Percentiles rank a stretch among this genome's conserved stretches.
phyloP scores from a whole-genome alignment of 1,140 invertebrate species.

The Conus ventricosus region DNA sequence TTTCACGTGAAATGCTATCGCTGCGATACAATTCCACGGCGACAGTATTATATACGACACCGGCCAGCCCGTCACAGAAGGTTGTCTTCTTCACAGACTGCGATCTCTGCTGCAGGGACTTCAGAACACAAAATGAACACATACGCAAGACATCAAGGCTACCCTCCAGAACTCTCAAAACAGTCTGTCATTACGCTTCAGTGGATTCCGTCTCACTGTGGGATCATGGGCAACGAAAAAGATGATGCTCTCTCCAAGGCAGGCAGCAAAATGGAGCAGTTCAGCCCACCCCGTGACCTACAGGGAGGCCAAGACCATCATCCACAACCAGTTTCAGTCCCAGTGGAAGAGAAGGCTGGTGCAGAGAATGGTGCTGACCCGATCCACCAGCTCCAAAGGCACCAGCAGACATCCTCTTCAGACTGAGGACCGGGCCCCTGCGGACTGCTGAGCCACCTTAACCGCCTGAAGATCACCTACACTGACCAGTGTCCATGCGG shows the following conservation, averaged over 20 bases:
- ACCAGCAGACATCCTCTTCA: constrained; percentile 20
- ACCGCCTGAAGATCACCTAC: background rate
- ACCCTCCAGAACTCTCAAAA: background rate
- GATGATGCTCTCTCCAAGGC: background rate
- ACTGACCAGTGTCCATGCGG: constrained; percentile 9
- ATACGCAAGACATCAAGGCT: background rate
- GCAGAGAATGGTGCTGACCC: constrained; percentile 6
- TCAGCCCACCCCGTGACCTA: constrained; percentile 4
- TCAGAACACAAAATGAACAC: background rate
- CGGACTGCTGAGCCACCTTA: constrained; percentile 10
- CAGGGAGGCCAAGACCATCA: constrained; percentile 3
- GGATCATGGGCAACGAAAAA: constrained; percentile 2
- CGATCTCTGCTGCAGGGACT: constrained; percentile 16
- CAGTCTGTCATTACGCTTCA: constrained; percentile 6
- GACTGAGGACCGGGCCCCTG: background rate
- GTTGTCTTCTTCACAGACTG: constrained; percentile 7
- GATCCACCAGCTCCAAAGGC: background rate
- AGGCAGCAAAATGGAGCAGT: constrained; percentile 19
- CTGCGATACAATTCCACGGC: too few species aligned
- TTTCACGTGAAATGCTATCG: too few species aligned
- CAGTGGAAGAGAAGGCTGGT: constrained; percentile 16
- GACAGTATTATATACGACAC: too few species aligned
- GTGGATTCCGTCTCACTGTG: constrained; percentile 2
- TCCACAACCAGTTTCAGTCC: constrained; percentile 1
- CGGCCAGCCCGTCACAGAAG: background rate